Base-by-base conservation (phyloP, 2,113 vertebrate species). In the Podarcis cretensis region DNA sequence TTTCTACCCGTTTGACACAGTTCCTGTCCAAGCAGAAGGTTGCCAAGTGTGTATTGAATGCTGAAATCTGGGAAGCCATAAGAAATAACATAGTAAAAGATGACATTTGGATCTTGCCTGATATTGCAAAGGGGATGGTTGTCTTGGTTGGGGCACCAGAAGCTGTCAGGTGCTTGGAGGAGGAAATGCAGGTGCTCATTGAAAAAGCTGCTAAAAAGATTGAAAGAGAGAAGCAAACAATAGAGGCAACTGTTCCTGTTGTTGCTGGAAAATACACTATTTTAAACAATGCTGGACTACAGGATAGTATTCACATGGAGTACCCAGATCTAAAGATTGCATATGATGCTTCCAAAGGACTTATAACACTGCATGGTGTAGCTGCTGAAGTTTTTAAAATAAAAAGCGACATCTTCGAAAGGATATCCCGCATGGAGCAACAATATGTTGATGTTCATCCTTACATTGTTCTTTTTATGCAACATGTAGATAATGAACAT, bases 301-400 rank as follows among this genome's bases (percentile, higher is more conserved):
- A 95, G 88, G 83, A 96, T 20, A 91, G 86, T 3, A 21, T 98
- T 25, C 0, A 0, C 2, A 1, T 0, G 0, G 79, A 94, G 1
- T 97, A 94, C 91, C 98, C 98, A 78, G 96, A 97, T 0, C 90
- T 98, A 40, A 92, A 96, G 7, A 89, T 98, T 40, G 16, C 20
- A 30, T 98, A 97, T 0, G 85, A 96, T 43, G 2, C 1, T 37
- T 30, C 48, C 0, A 90, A 84, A 88, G 84, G 92, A 0, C 14
- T 78, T 4, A 2, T 99, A 85, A 90, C 6, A 2, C 12, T 99
- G 0, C 96, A 85, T 84, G 98, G 98, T 10, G 23, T 98, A n/a
- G 78, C 6, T 1, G 81, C 96, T 0, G 98, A 99, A 69, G 96
- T 98, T 83, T 95, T 96, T 65, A 92, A 93, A 94, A 93, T 93